These are phyloP conservation scores for Caenorhabditis doughertyi DNA, from an alignment of 2,888 invertebrate species.

Conservation along the genomic window DNA sequence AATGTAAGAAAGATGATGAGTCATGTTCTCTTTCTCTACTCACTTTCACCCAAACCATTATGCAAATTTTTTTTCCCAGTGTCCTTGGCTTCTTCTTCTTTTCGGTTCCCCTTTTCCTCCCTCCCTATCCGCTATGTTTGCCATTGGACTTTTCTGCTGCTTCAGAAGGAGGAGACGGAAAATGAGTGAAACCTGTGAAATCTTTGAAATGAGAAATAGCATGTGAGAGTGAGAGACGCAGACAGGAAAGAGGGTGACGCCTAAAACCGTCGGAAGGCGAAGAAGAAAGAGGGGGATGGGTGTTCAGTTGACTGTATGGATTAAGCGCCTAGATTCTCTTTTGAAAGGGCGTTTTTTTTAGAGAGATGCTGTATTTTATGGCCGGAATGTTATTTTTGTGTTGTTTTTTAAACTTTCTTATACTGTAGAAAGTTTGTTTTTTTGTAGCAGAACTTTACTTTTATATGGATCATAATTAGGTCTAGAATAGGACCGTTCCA, in stretches of 20 bases:
- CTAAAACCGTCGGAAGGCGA: conserved; percentile 29
- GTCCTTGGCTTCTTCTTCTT: conserved; percentile 2
- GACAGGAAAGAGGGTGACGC: conserved; percentile 16
- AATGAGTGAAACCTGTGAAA: conserved; percentile 25
- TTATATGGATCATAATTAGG: no score
- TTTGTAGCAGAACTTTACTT: no score
- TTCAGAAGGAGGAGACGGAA: neutral
- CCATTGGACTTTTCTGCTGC: conserved; percentile 26
- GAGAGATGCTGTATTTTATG: no score
- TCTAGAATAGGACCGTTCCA: no score
- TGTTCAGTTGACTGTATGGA: conserved; percentile 53
- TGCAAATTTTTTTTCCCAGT: neutral
- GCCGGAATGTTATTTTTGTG: neutral
- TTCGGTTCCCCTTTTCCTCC: neutral
- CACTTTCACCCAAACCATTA: neutral
- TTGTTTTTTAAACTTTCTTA: no score
- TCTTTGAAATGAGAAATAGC: neutral
- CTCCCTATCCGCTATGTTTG: conserved; percentile 36
- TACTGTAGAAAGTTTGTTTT: no score
- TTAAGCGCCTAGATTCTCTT: conserved; percentile 27
- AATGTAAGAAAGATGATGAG: neutral
- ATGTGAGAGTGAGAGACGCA: conserved; percentile 3
- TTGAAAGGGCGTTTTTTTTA: neutral
- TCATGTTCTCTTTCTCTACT: neutral
- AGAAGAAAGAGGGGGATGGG: conserved; percentile 15